Conservation (phyloP, 2,113 vertebrate species). For the Nothobranchius kuhntae region DNA sequence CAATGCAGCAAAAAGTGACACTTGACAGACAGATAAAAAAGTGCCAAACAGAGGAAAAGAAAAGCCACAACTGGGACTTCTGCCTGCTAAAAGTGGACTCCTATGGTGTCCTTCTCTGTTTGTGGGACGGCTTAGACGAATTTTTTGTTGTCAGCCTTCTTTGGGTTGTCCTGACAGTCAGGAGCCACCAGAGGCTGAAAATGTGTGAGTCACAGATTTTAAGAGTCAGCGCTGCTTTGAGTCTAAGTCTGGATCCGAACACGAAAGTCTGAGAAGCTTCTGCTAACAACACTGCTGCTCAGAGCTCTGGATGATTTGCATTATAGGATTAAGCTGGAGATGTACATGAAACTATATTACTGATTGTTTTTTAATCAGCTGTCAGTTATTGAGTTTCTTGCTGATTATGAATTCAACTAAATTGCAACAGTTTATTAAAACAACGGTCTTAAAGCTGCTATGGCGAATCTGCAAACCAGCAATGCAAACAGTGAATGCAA, state of each 20-base stretch:
- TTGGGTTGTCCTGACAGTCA: slow-evolving; percentile 62
- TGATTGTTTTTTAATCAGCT: no score
- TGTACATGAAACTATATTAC: no score
- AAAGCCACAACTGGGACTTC: slow-evolving; percentile 18
- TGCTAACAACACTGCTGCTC: no score
- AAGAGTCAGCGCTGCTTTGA: slow-evolving; percentile 57
- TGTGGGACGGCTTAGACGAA: slow-evolving; percentile 60
- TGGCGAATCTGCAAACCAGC: no score
- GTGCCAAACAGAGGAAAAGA: slow-evolving; percentile 4
- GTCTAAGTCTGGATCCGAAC: slow-evolving; percentile 38
- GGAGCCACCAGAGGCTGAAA: slow-evolving; percentile 63
- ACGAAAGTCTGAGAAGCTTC: slow-evolving; percentile 44
- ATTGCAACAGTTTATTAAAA: no score
- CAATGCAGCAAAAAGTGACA: slow-evolving; percentile 13
- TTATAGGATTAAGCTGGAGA: no score
- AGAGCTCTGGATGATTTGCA: no score
- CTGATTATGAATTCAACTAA: no score
- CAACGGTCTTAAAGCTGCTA: no score
- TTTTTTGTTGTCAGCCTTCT: slow-evolving; percentile 57
- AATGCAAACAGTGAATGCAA: slow-evolving; percentile 1
- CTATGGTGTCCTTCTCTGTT: slow-evolving; percentile 60
- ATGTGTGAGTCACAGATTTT: slow-evolving; percentile 69
- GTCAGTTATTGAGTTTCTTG: no score
- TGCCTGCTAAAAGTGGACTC: slow-evolving; percentile 39
- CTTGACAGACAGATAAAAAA: slow-evolving; percentile 16